Conservation (phyloP, 2,797 vertebrate species). For the Fratercula arctica region DNA sequence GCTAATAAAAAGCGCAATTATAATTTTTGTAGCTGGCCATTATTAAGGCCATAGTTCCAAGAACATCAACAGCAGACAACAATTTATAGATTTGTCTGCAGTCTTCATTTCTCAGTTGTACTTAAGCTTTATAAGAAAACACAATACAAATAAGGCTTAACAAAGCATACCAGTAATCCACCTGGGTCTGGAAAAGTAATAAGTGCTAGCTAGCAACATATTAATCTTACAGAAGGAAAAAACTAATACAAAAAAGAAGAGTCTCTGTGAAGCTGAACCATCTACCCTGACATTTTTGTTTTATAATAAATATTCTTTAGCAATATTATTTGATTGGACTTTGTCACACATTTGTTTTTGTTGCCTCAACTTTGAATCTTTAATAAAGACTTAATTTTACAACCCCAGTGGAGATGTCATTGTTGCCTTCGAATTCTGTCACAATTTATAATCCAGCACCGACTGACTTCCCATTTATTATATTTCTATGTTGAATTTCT, state of each 20-base stretch:
- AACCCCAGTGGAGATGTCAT: not conserved
- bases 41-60: not conserved
- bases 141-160: not conserved
- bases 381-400: not conserved
- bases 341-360: not conserved
- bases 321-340: not conserved
- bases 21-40: not conserved
- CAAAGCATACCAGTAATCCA: not conserved
- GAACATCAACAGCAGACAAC: not conserved
- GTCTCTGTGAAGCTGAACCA: not conserved
- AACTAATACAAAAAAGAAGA: not conserved
- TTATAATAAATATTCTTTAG: not conserved
- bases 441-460: not conserved
- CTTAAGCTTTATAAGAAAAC: not conserved
- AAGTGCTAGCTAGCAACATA: not conserved
- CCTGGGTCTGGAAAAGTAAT: constrained; percentile 1
- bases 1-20: not conserved
- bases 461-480: not conserved
- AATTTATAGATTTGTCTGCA: not conserved
- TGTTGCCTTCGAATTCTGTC: not conserved
- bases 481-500: not conserved
- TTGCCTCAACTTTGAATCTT: not conserved
- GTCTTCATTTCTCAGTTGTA: not conserved
- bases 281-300: not conserved
- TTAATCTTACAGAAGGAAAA: not conserved